phyloP scores from a whole-genome alignment of 2,888 invertebrate species.

The Steinernema scapterisci region DNA sequence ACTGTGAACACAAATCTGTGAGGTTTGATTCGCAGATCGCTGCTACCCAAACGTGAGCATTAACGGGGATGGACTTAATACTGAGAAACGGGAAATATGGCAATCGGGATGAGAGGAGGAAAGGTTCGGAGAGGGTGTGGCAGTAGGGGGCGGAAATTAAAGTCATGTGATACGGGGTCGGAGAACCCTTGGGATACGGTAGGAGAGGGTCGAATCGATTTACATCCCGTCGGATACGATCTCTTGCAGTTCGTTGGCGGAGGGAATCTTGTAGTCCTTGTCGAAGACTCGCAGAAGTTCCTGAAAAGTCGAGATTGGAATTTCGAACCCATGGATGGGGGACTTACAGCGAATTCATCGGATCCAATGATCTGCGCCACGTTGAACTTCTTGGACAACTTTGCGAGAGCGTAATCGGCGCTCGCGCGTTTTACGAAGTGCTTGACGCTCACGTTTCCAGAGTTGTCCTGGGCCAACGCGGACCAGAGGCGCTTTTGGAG shows the following conservation, averaged over 20 bases:
- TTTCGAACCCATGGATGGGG: neutral
- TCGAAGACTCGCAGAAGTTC: conserved; percentile 16
- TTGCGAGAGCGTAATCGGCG: conserved; percentile 19
- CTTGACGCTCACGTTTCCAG: conserved; percentile 19
- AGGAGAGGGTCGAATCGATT: conserved; percentile 18
- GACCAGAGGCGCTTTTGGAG: conserved; percentile 27
- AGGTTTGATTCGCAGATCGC: conserved; percentile 17
- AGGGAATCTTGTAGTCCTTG: conserved; percentile 25
- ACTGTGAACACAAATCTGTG: neutral
- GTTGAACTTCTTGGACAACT: conserved; percentile 19
- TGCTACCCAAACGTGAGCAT: conserved; percentile 17
- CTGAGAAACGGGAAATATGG: conserved; percentile 16
- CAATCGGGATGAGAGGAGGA: neutral
- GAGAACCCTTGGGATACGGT: conserved; percentile 1
- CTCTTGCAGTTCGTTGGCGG: conserved; percentile 11
- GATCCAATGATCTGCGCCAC: conserved; percentile 8
- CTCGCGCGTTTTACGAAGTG: conserved; percentile 14
- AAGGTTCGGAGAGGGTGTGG: neutral
- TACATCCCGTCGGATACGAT: conserved; percentile 19
- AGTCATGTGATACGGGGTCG: neutral
- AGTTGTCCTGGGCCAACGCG: conserved; percentile 4
- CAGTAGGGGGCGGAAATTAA: conserved; percentile 10
- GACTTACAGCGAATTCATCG: conserved; percentile 10
- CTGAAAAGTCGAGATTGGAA: neutral
- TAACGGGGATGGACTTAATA: neutral